Evolutionary conservation across 2,888 invertebrate species (phyloP).

Genomic region (Hydraecia micacea): DNA sequence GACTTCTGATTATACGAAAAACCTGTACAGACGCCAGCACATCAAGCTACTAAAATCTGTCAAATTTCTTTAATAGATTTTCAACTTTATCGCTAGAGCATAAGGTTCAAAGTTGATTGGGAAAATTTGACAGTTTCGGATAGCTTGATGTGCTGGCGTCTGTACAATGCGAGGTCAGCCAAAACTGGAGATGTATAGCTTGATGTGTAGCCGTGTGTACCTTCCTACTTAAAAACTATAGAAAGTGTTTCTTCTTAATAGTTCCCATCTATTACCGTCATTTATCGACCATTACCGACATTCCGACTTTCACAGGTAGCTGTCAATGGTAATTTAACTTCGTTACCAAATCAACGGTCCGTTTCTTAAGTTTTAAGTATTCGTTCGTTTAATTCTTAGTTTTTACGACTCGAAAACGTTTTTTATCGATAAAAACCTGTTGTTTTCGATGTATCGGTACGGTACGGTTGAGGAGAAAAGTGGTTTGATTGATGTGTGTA

Average conservation of each 20-base stretch:
- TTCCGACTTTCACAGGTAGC: constrained; percentile 58
- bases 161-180: no score
- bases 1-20: no score
- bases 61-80: no score
- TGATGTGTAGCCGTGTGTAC: no score
- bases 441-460: constrained; percentile 65
- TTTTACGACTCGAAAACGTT: constrained; percentile 71
- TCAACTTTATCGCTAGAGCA: no score
- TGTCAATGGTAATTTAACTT: constrained; percentile 68
- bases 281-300: no score
- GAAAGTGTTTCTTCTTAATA: constrained; percentile 56
- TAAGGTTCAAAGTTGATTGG: no score
- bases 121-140: no score
- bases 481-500: constrained; percentile 25
- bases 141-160: no score
- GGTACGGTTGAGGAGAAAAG: constrained; percentile 55
- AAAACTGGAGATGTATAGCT: no score
- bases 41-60: no score
- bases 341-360: constrained; percentile 62
- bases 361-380: constrained; percentile 56
- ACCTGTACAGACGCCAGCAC: no score
- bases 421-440: constrained; percentile 74
- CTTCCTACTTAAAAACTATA: constrained; percentile 24
- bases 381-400: constrained; percentile 69
- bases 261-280: constrained; percentile 43